Evolutionary conservation across 2,797 vertebrate genomes (phyloP).

Genomic region (Triplophysa yarkandensis): DNA sequence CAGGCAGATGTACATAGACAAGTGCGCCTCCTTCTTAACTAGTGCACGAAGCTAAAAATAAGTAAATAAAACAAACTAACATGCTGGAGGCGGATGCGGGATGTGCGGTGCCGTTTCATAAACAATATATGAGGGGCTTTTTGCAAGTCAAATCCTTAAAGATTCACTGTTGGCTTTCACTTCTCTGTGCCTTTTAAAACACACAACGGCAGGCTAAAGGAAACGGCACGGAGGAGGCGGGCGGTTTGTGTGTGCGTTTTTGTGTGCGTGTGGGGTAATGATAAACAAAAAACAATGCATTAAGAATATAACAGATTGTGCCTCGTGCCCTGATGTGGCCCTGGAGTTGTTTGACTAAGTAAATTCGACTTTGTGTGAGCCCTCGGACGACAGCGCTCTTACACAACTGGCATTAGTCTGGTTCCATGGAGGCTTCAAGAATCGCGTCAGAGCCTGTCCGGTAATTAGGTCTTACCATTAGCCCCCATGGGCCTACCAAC

Average conservation of each 20-base stretch:
- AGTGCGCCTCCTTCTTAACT: constrained; percentile 87
- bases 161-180: constrained; percentile 68
- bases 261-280: constrained; percentile 45
- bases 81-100: constrained; percentile 73
- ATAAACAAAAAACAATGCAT: constrained; percentile 69
- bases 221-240: constrained; percentile 56
- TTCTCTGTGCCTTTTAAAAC: constrained; percentile 69
- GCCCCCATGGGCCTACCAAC: constrained; percentile 16
- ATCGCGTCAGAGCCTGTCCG: constrained; percentile 62
- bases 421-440: constrained; percentile 50
- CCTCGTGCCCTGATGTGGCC: constrained; percentile 38
- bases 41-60: constrained; percentile 95
- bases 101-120: constrained; percentile 76
- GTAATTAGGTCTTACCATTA: constrained; percentile 71
- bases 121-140: constrained; percentile 99
- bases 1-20: constrained; percentile 92
- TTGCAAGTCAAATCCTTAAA: constrained; percentile 97
- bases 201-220: constrained; percentile 57
- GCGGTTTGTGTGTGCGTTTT: constrained; percentile 21
- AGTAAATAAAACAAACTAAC: constrained; percentile 86
- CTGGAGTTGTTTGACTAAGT: constrained; percentile 52
- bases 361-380: constrained; percentile 51
- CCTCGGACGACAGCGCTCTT: constrained; percentile 41
- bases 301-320: constrained; percentile 63
- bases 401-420: constrained; percentile 32